phyloP scores from a whole-genome alignment of 2,113 vertebrate species.

The Vidua chalybeata region DNA sequence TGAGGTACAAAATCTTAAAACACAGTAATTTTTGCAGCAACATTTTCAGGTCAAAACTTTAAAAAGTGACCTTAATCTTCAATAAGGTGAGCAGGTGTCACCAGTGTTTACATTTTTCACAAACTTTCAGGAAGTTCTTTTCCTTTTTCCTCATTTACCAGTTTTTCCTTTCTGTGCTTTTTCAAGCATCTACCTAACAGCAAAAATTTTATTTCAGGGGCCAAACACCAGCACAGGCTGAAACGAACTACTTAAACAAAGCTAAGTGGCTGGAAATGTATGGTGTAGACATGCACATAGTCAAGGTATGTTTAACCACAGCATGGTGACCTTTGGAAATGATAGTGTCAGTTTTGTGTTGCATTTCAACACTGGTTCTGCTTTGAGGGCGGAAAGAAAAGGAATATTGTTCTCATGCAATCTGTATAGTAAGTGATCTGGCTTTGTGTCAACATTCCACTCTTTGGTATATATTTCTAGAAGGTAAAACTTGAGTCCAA shows the following conservation, averaged over 20 bases:
- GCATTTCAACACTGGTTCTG: neutral
- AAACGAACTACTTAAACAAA: conserved; percentile 98
- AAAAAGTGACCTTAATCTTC: neutral
- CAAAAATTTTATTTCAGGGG: conserved; percentile 78
- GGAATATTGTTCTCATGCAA: neutral
- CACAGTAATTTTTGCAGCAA: neutral
- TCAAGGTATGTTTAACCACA: conserved; percentile 82
- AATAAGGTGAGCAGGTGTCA: neutral
- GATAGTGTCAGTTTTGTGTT: neutral
- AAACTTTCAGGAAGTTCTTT: neutral
- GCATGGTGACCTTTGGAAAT: neutral
- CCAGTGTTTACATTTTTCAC: neutral
- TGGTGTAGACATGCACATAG: conserved; percentile 98
- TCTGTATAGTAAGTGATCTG: neutral
- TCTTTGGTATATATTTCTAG: neutral
- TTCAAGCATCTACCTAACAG: neutral
- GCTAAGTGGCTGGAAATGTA: conserved; percentile 99
- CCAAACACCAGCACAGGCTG: conserved; percentile 93
- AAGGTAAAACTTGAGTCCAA: neutral
- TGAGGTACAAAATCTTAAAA: neutral
- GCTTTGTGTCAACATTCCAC: neutral
- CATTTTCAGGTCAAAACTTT: neutral
- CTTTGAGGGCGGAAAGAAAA: neutral
- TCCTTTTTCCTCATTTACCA: neutral
- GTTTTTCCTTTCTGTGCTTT: neutral